These are phyloP conservation scores for Girardinichthys multiradiatus DNA, from an alignment of 2,113 vertebrate genomes.

Conservation along the genomic window DNA sequence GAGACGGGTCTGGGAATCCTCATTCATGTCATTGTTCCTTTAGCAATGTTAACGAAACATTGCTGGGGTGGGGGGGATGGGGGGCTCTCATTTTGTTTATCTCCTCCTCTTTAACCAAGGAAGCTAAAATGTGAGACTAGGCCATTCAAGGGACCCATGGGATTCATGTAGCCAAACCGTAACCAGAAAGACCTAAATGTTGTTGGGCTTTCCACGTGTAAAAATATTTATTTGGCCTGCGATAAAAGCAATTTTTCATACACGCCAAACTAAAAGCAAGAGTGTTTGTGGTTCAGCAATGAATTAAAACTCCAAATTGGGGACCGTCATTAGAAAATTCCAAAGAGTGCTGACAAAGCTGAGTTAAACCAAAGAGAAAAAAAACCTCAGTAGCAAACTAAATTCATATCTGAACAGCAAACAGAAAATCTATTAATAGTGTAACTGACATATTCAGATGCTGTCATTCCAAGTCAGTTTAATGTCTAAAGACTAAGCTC, in stretches of 20 bases:
- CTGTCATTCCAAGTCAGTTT: slow-evolving; percentile 49
- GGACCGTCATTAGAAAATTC: slow-evolving; percentile 61
- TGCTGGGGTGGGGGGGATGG: too few relatives aligned
- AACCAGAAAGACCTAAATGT: slow-evolving; percentile 76
- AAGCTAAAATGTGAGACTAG: slow-evolving; percentile 56
- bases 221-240: slow-evolving; percentile 77
- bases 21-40: slow-evolving; percentile 46
- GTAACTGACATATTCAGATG: slow-evolving; percentile 69
- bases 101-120: slow-evolving; percentile 51
- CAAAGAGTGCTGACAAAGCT: background rate
- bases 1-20: slow-evolving; percentile 70
- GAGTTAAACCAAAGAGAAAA: background rate
- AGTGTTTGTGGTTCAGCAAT: slow-evolving; percentile 56
- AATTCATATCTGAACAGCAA: background rate
- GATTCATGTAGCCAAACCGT: slow-evolving; percentile 64
- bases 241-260: slow-evolving; percentile 65
- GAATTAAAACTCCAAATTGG: slow-evolving; percentile 65
- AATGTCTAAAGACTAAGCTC: background rate
- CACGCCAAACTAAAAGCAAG: slow-evolving; percentile 52
- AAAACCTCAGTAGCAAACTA: background rate
- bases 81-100: slow-evolving; percentile 52
- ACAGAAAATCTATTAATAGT: slow-evolving; percentile 65
- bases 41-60: slow-evolving; percentile 32
- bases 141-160: slow-evolving; percentile 40
- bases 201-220: slow-evolving; percentile 78